Base-by-base conservation (phyloP, 2,888 invertebrate species). In the Ormyrus nitidulus region DNA sequence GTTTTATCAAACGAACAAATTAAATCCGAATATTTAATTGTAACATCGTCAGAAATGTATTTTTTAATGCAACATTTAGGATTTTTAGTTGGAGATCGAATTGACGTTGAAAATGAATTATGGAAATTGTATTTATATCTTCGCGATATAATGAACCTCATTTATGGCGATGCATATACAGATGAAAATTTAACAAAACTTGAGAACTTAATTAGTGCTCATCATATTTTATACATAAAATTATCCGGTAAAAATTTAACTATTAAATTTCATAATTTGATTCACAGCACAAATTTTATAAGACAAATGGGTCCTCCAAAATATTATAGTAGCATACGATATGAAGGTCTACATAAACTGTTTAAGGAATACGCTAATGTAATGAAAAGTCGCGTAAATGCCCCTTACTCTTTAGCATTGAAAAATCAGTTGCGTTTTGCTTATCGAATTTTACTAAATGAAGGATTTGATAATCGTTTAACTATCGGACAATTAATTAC, bases 371-470 rank as follows among this genome's bases (percentile, higher is more conserved):
- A 71, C 13, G 13, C 71, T 19, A 10, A 51, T 48, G 49, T 65
- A 34, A 65, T 10, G 5, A 77, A 64, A 56, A 70, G 19, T 77
- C 49, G 77, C 5, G 10, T 71, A 0, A 77, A 77, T 58, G 9
- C 71, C 46, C 49, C 64, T 2, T 56, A 71, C 44, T 71, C 59
- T 9, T 48, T 71, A 46, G 65, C 77, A 56, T 49, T 77, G 11
- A 70, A 77, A 64, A 66, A 77, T 48, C 77, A 77, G 49, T 46
- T 77, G 3, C 56, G n/a, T 44, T 59, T 68, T 8, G 46, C 68
- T 19, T 62, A 77, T 10, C 19, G 64, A 69, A 62, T 77, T 64
- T 6, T 77, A 7, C n/a, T 62, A 56, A 70, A 69, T 7, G 64
- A 70, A 77, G 70, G 77, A 34, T 77, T 77, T 8, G 13, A 6